These are phyloP conservation scores for Lagopus muta DNA, from an alignment of 2,113 vertebrate genomes.

Conservation along the genomic window DNA sequence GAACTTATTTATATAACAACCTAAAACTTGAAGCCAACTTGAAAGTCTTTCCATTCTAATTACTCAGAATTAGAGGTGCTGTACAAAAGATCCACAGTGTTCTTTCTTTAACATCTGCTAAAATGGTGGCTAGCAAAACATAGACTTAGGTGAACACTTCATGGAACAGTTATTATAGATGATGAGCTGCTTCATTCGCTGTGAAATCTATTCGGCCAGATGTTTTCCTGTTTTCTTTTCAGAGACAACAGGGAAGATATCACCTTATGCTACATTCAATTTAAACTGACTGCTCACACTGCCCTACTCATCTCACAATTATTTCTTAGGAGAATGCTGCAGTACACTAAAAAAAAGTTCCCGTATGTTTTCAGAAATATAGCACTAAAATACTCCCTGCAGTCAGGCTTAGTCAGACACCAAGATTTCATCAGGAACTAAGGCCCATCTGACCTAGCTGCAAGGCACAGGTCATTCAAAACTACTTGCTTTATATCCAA, in stretches of 20 bases:
- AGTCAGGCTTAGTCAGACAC: background rate
- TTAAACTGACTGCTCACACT: constrained; percentile 48
- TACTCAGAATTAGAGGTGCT: constrained; percentile 73
- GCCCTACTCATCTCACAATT: constrained; percentile 24
- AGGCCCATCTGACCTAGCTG: background rate
- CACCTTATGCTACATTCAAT: background rate
- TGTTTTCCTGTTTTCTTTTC: constrained; percentile 4
- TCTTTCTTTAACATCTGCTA: constrained; percentile 54
- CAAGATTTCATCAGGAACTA: background rate
- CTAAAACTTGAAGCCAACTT: constrained; percentile 79
- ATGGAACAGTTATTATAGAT: background rate
- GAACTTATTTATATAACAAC: constrained; percentile 87
- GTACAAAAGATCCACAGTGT: constrained; percentile 54
- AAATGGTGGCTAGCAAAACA: constrained; percentile 58
- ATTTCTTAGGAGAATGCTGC: constrained; percentile 41
- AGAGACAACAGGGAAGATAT: background rate
- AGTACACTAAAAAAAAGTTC: background rate
- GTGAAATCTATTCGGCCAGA: background rate
- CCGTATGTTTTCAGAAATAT: background rate
- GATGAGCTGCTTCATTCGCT: background rate
- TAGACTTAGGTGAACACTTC: background rate
- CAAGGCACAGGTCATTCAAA: background rate
- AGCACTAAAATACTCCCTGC: background rate
- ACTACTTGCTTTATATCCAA: background rate
- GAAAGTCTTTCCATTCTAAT: constrained; percentile 81